Conservation (phyloP, 2,113 vertebrate genomes). For the Echinops telfairi region DNA sequence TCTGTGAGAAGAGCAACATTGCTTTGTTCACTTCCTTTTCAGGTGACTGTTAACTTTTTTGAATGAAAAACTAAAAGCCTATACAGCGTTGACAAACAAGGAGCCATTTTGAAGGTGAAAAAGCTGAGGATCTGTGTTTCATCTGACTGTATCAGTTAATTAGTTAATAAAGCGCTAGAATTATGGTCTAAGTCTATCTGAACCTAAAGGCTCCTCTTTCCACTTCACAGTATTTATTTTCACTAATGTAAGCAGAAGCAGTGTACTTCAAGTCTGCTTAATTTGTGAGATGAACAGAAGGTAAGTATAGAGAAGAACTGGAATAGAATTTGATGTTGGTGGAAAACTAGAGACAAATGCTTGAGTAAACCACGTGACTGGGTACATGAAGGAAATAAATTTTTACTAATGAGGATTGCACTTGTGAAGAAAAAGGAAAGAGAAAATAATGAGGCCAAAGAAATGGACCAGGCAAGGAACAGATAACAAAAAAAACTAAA, state of each 20-base stretch:
- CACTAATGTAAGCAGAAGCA: background rate
- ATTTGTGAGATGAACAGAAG: conserved; percentile 2
- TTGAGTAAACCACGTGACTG: background rate
- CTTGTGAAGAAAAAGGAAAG: conserved; percentile 2
- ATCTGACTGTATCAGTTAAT: background rate
- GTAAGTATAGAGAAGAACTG: background rate
- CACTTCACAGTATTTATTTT: background rate
- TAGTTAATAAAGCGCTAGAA: background rate
- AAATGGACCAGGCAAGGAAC: background rate
- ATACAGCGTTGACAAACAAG: background rate
- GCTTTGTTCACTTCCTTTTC: background rate
- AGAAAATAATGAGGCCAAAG: background rate
- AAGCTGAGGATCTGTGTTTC: background rate
- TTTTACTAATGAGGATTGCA: background rate
- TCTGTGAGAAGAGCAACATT: background rate
- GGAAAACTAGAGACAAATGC: conserved; percentile 28
- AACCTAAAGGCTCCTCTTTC: background rate
- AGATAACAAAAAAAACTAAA: background rate
- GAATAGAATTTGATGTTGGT: background rate
- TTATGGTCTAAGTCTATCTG: background rate
- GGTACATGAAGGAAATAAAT: background rate
- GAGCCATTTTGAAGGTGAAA: background rate
- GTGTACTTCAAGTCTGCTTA: background rate
- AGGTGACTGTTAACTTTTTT: background rate
- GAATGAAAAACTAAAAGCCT: background rate